Conservation (phyloP, 2,113 vertebrate species). For the Catagonus wagneri region DNA sequence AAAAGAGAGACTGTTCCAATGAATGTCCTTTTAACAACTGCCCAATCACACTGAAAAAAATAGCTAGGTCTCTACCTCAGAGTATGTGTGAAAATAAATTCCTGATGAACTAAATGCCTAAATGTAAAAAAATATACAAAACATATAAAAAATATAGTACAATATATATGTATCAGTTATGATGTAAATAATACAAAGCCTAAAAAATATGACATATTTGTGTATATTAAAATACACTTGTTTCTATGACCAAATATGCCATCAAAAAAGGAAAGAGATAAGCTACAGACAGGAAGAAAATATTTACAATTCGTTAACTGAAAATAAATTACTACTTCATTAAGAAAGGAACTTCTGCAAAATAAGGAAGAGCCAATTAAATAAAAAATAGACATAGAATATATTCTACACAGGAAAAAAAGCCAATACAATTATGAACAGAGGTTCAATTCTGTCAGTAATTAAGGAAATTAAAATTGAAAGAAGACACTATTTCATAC, state of each 20-base stretch:
- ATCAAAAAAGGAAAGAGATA: neutral
- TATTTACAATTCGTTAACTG: neutral
- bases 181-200: neutral
- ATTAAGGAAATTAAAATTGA: conserved; percentile 49
- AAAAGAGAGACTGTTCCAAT: neutral
- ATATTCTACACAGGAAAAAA: neutral
- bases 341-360: neutral
- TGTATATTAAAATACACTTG: neutral
- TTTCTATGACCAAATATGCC: neutral
- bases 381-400: neutral
- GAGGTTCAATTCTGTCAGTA: neutral
- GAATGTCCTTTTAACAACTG: conserved; percentile 2
- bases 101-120: neutral
- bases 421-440: neutral
- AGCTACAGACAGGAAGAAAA: neutral
- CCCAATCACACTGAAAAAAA: neutral
- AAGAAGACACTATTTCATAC: neutral
- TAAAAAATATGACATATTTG: neutral
- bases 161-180: neutral
- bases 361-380: neutral
- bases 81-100: neutral
- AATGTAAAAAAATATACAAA: neutral
- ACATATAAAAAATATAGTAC: neutral
- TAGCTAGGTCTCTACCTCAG: neutral
- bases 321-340: neutral